Evolutionary conservation across 1,140 invertebrate genomes (phyloP), one percentile per base, ranked within the genome.

Genomic region (Episyrphus balteatus): DNA sequence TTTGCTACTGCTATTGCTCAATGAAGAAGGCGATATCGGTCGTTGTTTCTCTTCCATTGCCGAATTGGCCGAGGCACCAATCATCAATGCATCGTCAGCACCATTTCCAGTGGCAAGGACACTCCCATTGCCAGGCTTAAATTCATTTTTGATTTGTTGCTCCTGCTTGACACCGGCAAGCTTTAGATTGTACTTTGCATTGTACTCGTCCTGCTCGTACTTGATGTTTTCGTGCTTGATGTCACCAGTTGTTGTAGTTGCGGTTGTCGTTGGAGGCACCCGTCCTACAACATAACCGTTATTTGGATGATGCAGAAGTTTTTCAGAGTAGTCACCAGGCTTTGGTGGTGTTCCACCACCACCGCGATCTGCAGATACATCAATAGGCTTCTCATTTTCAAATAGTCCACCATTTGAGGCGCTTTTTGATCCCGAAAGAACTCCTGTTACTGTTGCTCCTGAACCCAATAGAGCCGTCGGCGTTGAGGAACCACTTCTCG

Each of bases 181-280:
- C 44, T 58, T 56, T 15, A 56, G 59, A 32, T 62, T 60, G 34
- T 52, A 21, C 39, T 62, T 57, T 57, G 57, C 55, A 43, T 48
- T 48, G 41, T 64, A 58, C 15, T 53, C 44, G 50, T 61, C 62
- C 15, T 60, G 62, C 46, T 66, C 62, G 19, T 59, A 56, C 47
- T 66, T 66, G n/a, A 66, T 61, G 31, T 53, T 49, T 30, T 65
- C 60, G 33, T 57, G 57, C 44, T 65, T 65, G 7, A 62, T 53
- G 33, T 42, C 37, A 18, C 33, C 50, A 38, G 17, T 12, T 8
- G 32, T n/a, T 37, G 41, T 15, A 40, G 48, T 53, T n/a, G 6
- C 12, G 13, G 26, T 43, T 15, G 54, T 45, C n/a, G 45, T 12
- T 14, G 41, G 21, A 18, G 39, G 37, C 26, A 44, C 34, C 26